phyloP scores from a whole-genome alignment of 1,140 invertebrate species.

The Drosophila micromelanica region DNA sequence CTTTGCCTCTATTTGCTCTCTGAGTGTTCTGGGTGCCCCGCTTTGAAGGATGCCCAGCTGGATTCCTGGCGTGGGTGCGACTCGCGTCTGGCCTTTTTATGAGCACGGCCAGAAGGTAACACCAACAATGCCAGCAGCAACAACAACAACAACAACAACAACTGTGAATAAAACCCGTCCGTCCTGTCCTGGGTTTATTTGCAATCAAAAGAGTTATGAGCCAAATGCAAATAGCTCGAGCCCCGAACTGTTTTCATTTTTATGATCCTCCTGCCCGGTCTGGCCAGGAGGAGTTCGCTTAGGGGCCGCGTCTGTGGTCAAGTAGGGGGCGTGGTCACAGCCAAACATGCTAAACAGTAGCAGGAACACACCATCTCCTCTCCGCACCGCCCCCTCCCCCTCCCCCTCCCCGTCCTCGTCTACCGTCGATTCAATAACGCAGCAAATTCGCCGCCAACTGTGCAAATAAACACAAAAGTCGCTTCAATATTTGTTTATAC shows the following conservation, averaged over 20 bases:
- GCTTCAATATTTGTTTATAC: constrained; percentile 65
- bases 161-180: constrained; percentile 56
- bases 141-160: constrained; percentile 28
- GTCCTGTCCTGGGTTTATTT: constrained; percentile 64
- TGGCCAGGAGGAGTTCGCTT: constrained; percentile 14
- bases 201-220: constrained; percentile 82
- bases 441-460: constrained; percentile 76
- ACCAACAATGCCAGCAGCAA: constrained; percentile 39
- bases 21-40: constrained; percentile 15
- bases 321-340: background rate
- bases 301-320: constrained; percentile 23
- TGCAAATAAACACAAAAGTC: constrained; percentile 65
- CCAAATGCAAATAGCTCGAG: constrained; percentile 75
- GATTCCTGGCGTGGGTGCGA: constrained; percentile 72
- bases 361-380: constrained; percentile 1
- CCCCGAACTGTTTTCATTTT: constrained; percentile 55
- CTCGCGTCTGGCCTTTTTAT: constrained; percentile 67
- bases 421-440: constrained; percentile 18
- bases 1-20: constrained; percentile 5
- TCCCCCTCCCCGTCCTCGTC: too few relatives aligned
- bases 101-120: constrained; percentile 58
- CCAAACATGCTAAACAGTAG: constrained; percentile 29
- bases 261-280: constrained; percentile 46
- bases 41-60: constrained; percentile 67
- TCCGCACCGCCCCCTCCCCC: too few relatives aligned